Percentiles rank a stretch among this genome's conserved stretches.
Evolutionary conservation across 2,113 vertebrate genomes (phyloP).

Genomic region (Tragelaphus strepsiceros): DNA sequence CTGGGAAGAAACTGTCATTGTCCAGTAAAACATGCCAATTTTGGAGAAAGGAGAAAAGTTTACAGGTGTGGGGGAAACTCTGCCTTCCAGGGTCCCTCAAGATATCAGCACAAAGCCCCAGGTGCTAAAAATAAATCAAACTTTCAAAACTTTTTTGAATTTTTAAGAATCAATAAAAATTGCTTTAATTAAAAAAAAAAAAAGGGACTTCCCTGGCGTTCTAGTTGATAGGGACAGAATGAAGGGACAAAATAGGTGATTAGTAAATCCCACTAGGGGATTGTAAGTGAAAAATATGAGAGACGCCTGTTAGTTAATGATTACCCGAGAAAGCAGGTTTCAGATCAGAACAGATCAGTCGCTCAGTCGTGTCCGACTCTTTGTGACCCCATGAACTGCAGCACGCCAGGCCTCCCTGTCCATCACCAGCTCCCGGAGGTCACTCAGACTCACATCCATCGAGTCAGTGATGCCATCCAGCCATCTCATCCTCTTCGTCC

Average conservation of each 20-base stretch:
- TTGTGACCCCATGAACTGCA: no score
- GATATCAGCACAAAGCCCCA: background rate
- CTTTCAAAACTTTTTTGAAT: background rate
- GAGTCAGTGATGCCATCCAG: no score
- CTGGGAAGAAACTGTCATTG: background rate
- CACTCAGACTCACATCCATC: no score
- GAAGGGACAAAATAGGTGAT: background rate
- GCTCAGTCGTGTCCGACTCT: no score
- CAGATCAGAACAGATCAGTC: no score
- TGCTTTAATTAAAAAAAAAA: background rate
- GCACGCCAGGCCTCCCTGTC: no score
- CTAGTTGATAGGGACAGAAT: background rate
- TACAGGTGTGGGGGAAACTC: background rate
- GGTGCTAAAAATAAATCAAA: background rate
- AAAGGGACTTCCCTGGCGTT: background rate
- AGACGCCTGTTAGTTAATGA: background rate
- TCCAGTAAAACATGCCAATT: background rate
- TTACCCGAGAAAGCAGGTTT: background rate
- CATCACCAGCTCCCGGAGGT: no score
- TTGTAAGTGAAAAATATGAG: background rate
- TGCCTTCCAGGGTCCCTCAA: background rate
- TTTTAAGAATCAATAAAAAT: background rate
- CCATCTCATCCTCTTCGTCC: no score
- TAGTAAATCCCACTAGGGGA: background rate
- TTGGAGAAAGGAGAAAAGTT: background rate